Conservation (phyloP, 2,797 vertebrate genomes). For the Bufotes viridis region DNA sequence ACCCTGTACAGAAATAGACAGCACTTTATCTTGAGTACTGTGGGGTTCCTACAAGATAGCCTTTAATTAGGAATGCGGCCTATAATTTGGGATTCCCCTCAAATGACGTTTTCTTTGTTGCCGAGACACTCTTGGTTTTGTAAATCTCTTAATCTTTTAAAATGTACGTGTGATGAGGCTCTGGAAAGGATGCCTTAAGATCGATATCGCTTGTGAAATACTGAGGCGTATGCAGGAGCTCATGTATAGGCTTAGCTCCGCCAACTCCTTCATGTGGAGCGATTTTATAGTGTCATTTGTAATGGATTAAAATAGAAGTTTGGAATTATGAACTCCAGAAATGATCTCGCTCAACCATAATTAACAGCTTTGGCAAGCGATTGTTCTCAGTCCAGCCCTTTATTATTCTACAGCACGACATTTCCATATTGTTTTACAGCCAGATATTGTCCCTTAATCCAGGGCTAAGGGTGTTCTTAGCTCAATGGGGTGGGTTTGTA, state of each 20-base stretch:
- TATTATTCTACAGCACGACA: constrained; percentile 17
- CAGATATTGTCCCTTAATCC: constrained; percentile 4
- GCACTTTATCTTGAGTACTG: constrained; percentile 30
- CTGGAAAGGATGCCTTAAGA: background rate
- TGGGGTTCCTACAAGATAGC: constrained; percentile 3
- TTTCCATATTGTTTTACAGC: constrained; percentile 4
- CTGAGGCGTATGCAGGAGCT: constrained; percentile 2
- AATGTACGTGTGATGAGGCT: background rate
- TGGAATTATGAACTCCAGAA: constrained; percentile 13
- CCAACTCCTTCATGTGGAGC: constrained; percentile 20
- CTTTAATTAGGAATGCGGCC: constrained; percentile 34
- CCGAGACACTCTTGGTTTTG: background rate
- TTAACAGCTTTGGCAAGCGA: constrained; percentile 39
- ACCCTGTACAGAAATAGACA: background rate
- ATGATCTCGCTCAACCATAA: constrained; percentile 11
- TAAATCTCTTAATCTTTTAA: constrained; percentile 3
- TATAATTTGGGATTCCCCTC: constrained; percentile 37
- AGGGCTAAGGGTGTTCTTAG: background rate
- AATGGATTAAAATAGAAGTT: constrained; percentile 43
- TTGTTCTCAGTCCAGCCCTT: constrained; percentile 17
- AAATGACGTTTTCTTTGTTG: constrained; percentile 21
- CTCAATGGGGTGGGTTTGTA: background rate
- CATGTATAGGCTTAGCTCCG: background rate
- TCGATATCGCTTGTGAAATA: background rate
- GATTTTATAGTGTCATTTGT: constrained; percentile 34